Base-by-base conservation (phyloP, 2,888 invertebrate species). In the Encarsia formosa region DNA sequence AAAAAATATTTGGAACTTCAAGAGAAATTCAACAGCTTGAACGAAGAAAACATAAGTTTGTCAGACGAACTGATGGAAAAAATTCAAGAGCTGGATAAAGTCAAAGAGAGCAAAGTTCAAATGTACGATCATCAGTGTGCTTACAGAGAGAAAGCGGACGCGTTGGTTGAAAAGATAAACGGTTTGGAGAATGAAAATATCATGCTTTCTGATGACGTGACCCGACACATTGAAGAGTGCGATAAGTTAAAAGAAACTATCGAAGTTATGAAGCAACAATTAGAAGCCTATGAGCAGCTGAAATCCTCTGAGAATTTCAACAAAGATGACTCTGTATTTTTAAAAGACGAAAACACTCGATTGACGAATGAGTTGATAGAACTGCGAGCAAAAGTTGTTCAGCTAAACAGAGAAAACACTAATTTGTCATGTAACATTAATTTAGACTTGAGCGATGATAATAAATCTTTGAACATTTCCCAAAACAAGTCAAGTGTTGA, bases 21-120 rank as follows among this genome's bases (percentile, higher is more conserved):
- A 43, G 52, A 54, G 23, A 61, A 60, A 35, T 64, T 69, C 5
- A 61, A 61, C 16, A 20, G 46, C 5, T 56, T 70, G 23, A 65
- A 50, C 2, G 44, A 41, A 1, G 68, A 66, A 44, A 71, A 71
- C 45, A 60, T 61, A 11, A 70, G 73, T 40, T 68, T 84, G 20
- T 82, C 84, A 0, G 78, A 75, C 32, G 77, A 81, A 65, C 60
- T 84, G 2, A 78, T 82, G 70, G 83, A 83, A 40, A 77, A 70
- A 53, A 74, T 82, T 44, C 77, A 79, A 46, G 69, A 72, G 34
- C 50, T 68, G 2, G 65, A 68, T 15, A 59, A 49, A 16, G 42
- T 65, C 1, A 68, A 65, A 39, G 62, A 65, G 35, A 63, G 61
- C 23, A 62, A 65, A 47, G 49, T 61, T 2, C 48, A 62, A 11